Evolutionary conservation across 2,888 invertebrate species (phyloP), one percentile per base, ranked within the genome.

Genomic region (Luperina nickerlii): DNA sequence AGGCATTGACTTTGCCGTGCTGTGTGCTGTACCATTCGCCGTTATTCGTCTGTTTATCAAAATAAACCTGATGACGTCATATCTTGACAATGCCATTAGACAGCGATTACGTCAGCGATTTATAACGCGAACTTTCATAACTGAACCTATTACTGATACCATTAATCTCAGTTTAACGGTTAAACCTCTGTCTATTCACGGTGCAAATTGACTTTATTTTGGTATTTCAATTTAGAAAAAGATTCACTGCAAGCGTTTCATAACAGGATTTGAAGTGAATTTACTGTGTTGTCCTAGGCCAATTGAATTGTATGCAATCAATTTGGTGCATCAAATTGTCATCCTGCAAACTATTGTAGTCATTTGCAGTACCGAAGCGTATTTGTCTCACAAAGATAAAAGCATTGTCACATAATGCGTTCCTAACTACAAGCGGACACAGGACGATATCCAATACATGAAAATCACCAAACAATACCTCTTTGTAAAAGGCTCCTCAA

Each of bases 391-490:
- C 93, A 94, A 91, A 93, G 95, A 96, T 95, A 94, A 92, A 95
- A 96, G 96, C 96, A 89, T 90, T 90, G 88, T 92, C 93, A 94
- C 93, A 92, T 88, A 89, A 91, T 92, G 94, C 94, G 87, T 79
- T 88, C 94, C 93, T 94, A 95, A 94, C 95, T 95, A 96, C 95
- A 95, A 96, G 95, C 95, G 91, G 90, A 91, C 95, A 95, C 94
- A 95, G 92, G 93, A 95, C 95, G 95, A 96, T 95, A 96, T 94
- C 96, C 96, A 96, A 96, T 94, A 96, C 95, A 95, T 92, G 90
- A 95, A 95, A 94, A 94, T 91, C 91, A 92, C 93, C 93, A 92
- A 93, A 94, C 91, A 89, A 92, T 96, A 96, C 96, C 96, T 96
- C 95, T 90, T 89, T 88, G 92, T 92, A 92, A 91, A 89, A 91